Base-by-base conservation (phyloP, 1,140 invertebrate genomes). In the Rhizoglyphus robini region DNA sequence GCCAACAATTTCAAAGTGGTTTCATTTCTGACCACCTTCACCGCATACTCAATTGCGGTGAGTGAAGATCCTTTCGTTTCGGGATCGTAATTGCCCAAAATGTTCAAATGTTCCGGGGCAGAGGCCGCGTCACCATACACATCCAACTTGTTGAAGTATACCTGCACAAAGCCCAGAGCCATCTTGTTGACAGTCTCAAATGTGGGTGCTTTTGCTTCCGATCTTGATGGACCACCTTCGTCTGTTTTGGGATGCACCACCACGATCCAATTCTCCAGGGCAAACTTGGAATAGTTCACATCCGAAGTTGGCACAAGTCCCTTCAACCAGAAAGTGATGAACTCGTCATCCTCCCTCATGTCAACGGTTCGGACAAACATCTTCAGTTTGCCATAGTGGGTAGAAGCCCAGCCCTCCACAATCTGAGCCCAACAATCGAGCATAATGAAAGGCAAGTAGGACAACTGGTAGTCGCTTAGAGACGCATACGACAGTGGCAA, bases 391-490 rank as follows among this genome's bases (percentile, higher is more conserved):
- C n/a, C n/a, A n/a, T n/a, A n/a, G n/a, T n/a, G n/a, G n/a, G n/a
- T n/a, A n/a, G n/a, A n/a, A n/a, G n/a, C n/a, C n/a, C n/a, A n/a
- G n/a, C n/a, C n/a, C n/a, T 63, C 61, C 5, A 58, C 27, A 29
- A 63, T 49, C 25, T 64, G 63, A 32, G 63, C 41, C 54, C 54
- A 64, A 15, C 18, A 34, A 48, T 64, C 46, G 2, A 18, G 4
- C 11, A 51, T 20, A 29, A 64, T 49, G 5, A 64, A 54, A 3
- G 63, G 51, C 18, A 64, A 32, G 29, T 64, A 49, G 1, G 41
- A 20, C 25, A n/a, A 27, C 27, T 64, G 20, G 32, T 64, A 64
- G 4, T 25, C 5, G 3, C 30, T 27, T 4, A 64, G 15, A 32
- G 63, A 4, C 2, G 27, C 51, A 38, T 64, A 64, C 2, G 1